phyloP scores from a whole-genome alignment of 1,140 invertebrate genomes.

The Atta colombica region DNA sequence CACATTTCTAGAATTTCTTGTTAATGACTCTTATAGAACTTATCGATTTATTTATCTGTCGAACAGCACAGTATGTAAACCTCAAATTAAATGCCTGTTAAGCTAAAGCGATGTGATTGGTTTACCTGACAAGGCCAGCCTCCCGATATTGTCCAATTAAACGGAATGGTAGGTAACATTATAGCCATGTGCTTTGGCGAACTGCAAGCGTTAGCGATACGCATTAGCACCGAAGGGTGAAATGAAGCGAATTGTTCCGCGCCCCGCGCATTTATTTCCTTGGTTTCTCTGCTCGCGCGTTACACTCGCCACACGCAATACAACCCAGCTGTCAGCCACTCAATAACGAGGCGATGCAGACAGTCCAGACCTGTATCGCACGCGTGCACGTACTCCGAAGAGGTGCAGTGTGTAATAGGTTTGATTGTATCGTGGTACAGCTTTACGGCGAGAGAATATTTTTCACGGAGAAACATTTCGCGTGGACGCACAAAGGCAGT shows the following conservation, averaged over 20 bases:
- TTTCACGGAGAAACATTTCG: not conserved
- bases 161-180: constrained; percentile 23
- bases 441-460: not conserved
- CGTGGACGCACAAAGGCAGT: not conserved
- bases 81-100: constrained; percentile 9
- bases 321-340: constrained; percentile 59
- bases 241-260: constrained; percentile 32
- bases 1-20: not conserved
- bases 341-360: constrained; percentile 62
- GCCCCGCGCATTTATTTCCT: constrained; percentile 21
- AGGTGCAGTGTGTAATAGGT: not conserved
- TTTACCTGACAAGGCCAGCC: not conserved
- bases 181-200: not conserved
- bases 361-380: constrained; percentile 34
- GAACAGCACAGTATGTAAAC: not conserved
- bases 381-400: constrained; percentile 1
- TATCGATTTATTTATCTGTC: not conserved
- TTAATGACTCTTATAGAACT: not conserved
- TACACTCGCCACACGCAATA: constrained; percentile 34
- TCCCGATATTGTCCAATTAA: constrained; percentile 36
- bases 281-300: constrained; percentile 27
- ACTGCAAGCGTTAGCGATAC: constrained; percentile 33
- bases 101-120: constrained; percentile 19
- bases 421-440: not conserved
- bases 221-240: constrained; percentile 43